A percentile compares a stretch with the other conserved stretches of the same genome.
phyloP scores from a whole-genome alignment of 2,888 invertebrate genomes.

The Pachliopta kotzebuea region DNA sequence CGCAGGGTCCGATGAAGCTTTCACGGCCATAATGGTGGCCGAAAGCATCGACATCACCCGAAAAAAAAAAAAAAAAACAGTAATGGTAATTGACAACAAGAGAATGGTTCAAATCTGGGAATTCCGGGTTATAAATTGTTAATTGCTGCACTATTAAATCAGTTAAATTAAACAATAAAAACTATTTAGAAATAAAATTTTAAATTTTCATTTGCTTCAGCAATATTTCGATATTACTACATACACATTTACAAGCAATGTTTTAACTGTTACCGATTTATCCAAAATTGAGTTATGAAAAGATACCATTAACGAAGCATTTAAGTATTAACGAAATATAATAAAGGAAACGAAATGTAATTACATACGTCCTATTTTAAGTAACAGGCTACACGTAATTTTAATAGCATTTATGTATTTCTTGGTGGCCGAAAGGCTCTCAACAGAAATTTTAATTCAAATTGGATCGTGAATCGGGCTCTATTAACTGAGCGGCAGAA shows the following conservation, averaged over 20 bases:
- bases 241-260: not conserved
- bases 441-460: slow-evolving; percentile 38
- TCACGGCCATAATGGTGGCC: too few relatives aligned
- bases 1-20: too few relatives aligned
- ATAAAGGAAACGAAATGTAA: slow-evolving; percentile 4
- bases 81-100: too few relatives aligned
- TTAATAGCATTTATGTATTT: slow-evolving; percentile 31
- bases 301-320: not conserved
- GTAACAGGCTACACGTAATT: slow-evolving; percentile 15
- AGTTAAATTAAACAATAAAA: too few relatives aligned
- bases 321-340: not conserved
- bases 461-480: slow-evolving; percentile 44
- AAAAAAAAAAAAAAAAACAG: too few relatives aligned
- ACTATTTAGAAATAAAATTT: too few relatives aligned
- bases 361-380: slow-evolving; percentile 27
- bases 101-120: too few relatives aligned
- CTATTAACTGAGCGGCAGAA: slow-evolving; percentile 42
- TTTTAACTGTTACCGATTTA: not conserved
- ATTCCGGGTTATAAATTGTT: too few relatives aligned
- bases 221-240: not conserved
- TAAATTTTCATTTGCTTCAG: too few relatives aligned
- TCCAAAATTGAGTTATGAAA: not conserved
- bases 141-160: too few relatives aligned
- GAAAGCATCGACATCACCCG: too few relatives aligned
- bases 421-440: slow-evolving; percentile 34